phyloP scores from a whole-genome alignment of 2,888 invertebrate genomes.

The Pachymerium ferrugineum region DNA sequence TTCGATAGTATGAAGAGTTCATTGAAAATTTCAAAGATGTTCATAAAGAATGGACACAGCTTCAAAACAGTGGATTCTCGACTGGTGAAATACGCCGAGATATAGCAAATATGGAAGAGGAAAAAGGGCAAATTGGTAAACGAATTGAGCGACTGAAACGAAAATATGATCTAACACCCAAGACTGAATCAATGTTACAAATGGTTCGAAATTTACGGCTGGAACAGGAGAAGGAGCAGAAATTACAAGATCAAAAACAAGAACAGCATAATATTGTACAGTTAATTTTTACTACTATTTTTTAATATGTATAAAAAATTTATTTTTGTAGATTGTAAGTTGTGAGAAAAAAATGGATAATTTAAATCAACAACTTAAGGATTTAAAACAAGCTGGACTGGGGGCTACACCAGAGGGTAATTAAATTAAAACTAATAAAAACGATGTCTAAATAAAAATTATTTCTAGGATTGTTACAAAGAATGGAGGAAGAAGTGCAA shows the following conservation, averaged over 20 bases:
- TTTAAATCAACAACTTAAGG: slow-evolving; percentile 63
- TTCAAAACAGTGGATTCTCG: slow-evolving; percentile 60
- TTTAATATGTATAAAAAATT: too few relatives aligned
- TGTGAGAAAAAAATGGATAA: slow-evolving; percentile 56
- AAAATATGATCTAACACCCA: slow-evolving; percentile 60
- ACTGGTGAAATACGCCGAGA: slow-evolving; percentile 74
- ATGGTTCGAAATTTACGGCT: slow-evolving; percentile 54
- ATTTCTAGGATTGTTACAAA: slow-evolving; percentile 58
- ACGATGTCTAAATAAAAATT: slow-evolving; percentile 20
- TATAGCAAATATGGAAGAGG: slow-evolving; percentile 77
- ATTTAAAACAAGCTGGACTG: slow-evolving; percentile 54
- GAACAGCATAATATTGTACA: slow-evolving; percentile 54
- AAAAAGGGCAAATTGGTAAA: slow-evolving; percentile 66
- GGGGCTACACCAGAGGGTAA: slow-evolving; percentile 59
- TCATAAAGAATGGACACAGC: slow-evolving; percentile 63
- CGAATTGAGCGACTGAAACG: slow-evolving; percentile 57
- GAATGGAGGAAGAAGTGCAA: slow-evolving; percentile 69
- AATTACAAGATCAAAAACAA: slow-evolving; percentile 55
- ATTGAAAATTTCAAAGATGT: slow-evolving; percentile 75
- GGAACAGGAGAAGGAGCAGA: slow-evolving; percentile 58
- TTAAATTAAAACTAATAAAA: neutral
- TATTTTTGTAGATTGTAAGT: slow-evolving; percentile 48
- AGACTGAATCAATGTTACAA: slow-evolving; percentile 59
- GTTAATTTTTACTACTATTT: too few relatives aligned
- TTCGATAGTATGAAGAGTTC: slow-evolving; percentile 62